Base-by-base conservation (phyloP, 2,113 vertebrate species). In the Anguilla rostrata region DNA sequence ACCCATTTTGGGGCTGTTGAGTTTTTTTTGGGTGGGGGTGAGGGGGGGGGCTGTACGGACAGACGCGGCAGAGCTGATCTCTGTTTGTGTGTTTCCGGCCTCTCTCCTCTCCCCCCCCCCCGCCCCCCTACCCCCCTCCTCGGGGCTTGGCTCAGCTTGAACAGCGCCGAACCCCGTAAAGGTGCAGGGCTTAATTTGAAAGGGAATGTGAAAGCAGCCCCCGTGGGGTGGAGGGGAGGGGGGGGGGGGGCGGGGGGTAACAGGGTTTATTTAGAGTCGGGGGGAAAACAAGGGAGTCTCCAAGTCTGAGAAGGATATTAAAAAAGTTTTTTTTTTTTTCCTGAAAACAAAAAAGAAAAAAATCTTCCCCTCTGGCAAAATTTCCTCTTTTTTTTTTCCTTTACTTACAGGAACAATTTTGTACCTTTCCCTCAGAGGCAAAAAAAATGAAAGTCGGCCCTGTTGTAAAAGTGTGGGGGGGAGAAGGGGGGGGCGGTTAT, bases 261-360 rank as follows among this genome's bases (percentile, higher is more conserved):
- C 92, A 93, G 91, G 88, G 91, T 94, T 94, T 94, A 94, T 93
- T 95, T 95, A 89, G 93, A 53, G 49, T 53, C 1, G 94, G 93
- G 94, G 86, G 81, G 87, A 90, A 92, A 90, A 89, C 88, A 78
- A 29, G 91, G 92, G 93, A 95, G 94, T 94, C 94, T 93, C 89
- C 83, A 91, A 94, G 94, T 95, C 95, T 96, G 92, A 95, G 90
- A 92, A 96, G 94, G 94, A 95, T 95, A 96, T 96, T 95, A 95
- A 94, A 95, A 94, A 95, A 95, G 94, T 95, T 29, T 81, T 81
- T 82, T 75, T 75, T 34, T 75, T 22, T 63, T 63, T 5, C 14
- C 5, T n/a, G n/a, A 71, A 71, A 71, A 60, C 3, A 16, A 14
- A 60, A 14, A 60, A 14, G 92, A 90, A 83, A 86, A 83, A 90